Evolutionary conservation across 1,140 invertebrate genomes (phyloP).

Genomic region (Formica exsecta): DNA sequence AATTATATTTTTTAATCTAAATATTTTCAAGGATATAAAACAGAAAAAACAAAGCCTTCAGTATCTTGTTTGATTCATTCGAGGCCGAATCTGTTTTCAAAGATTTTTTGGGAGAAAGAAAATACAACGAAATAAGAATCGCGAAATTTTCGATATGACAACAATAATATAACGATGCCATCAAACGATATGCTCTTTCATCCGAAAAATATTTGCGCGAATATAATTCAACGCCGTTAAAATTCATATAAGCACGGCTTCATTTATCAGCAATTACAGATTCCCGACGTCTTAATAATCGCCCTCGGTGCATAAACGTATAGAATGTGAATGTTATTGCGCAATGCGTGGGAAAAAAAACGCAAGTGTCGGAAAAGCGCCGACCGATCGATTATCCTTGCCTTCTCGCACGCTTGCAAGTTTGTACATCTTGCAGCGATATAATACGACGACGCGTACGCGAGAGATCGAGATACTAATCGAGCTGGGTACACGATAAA

Average conservation of each 20-base stretch:
- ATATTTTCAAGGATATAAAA: not conserved
- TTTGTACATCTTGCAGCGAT: slow-evolving; percentile 7
- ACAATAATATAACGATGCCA: not conserved
- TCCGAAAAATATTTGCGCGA: not conserved
- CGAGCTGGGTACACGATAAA: slow-evolving; percentile 42
- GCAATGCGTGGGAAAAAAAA: not conserved
- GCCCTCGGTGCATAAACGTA: not conserved
- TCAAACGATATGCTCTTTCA: not conserved
- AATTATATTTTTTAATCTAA: slow-evolving; percentile 24
- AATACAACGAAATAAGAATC: not conserved
- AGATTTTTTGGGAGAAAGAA: not conserved
- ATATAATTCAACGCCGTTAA: not conserved
- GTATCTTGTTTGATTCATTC: not conserved
- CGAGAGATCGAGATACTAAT: slow-evolving; percentile 66
- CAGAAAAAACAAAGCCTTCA: not conserved
- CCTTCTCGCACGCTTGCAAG: not conserved
- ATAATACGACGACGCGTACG: slow-evolving; percentile 28
- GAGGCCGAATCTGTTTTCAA: not conserved
- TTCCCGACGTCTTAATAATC: not conserved
- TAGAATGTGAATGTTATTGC: not conserved
- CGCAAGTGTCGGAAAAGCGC: not conserved
- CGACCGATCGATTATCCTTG: slow-evolving; percentile 26
- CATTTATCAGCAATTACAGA: not conserved
- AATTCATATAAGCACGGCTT: not conserved
- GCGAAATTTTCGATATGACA: slow-evolving; percentile 12